Evolutionary conservation across 1,140 invertebrate genomes (phyloP).

Genomic region (Lineus longissimus): DNA sequence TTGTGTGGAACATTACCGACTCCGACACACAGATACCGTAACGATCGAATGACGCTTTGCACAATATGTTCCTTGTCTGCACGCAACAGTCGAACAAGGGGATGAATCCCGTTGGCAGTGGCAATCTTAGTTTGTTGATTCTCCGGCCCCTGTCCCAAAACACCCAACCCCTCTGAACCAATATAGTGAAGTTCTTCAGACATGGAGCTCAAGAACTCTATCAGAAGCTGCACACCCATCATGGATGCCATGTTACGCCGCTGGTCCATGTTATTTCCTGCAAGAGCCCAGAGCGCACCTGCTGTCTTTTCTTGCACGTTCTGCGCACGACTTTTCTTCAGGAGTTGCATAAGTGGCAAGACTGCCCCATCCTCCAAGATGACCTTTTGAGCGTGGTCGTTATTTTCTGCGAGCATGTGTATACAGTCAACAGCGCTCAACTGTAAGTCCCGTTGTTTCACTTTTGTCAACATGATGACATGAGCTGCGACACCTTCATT

Average conservation of each 20-base stretch:
- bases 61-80: constrained; percentile 46
- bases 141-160: constrained; percentile 44
- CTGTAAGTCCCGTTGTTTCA: constrained; percentile 39
- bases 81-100: constrained; percentile 39
- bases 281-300: constrained; percentile 48
- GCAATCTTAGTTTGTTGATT: constrained; percentile 42
- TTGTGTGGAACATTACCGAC: constrained; percentile 46
- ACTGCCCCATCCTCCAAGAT: constrained; percentile 38
- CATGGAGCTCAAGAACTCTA: constrained; percentile 47
- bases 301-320: constrained; percentile 47
- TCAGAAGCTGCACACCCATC: constrained; percentile 44
- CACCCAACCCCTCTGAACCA: constrained; percentile 47
- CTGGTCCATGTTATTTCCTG: constrained; percentile 41
- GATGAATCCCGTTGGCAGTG: constrained; percentile 42
- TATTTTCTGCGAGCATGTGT: constrained; percentile 39
- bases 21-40: constrained; percentile 46
- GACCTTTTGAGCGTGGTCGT: constrained; percentile 37
- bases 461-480: constrained; percentile 29
- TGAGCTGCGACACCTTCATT: constrained; percentile 35
- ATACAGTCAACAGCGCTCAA: constrained; percentile 45
- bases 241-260: constrained; percentile 43
- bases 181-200: constrained; percentile 47
- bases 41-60: constrained; percentile 42
- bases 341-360: constrained; percentile 39
- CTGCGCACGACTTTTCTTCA: constrained; percentile 36